Evolutionary conservation across 2,888 invertebrate species (phyloP), one percentile per base, ranked within the genome.

Genomic region (Diloba caeruleocephala): DNA sequence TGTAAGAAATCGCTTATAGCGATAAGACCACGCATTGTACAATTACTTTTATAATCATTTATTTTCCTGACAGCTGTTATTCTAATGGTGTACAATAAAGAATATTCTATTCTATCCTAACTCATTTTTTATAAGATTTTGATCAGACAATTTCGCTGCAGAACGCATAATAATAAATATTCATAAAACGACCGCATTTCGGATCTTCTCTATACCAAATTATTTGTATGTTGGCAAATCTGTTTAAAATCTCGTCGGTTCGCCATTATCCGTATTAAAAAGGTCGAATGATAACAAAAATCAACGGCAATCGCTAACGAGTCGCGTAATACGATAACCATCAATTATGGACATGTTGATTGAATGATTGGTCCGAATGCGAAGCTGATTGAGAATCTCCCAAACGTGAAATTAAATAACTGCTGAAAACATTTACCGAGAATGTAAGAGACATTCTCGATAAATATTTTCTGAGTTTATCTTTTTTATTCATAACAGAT

Each of bases 341-440:
- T 86, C 78, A 83, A 87, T 87, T 86, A 84, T 81, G 80, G 74
- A 75, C 77, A 79, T 81, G 79, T 80, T 81, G 83, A 87, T 84
- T 82, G 79, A 84, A 85, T 83, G 81, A 85, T 84, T 83, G 83
- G 77, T 72, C 77, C 74, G 75, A 79, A 80, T 79, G 71, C 76
- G 70, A 76, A 78, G 71, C 82, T 84, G 82, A 86, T 86, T 86
- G 84, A 80, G 81, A 82, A 60, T 78, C 75, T 69, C 66, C 71
- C 78, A 75, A 78, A 79, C 79, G 80, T 77, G 68, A 78, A 86
- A 85, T 86, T 82, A 79, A 85, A 82, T 82, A 79, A 79, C 71
- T 74, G 74, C 65, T 75, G 76, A 76, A 82, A 81, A 76, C 65
- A 70, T 74, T 78, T 71, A 70, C 58, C 45, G 63, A 56, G 63